These are phyloP conservation scores for Odiellus spinosus DNA, from an alignment of 2,888 invertebrate species.

Conservation along the genomic window DNA sequence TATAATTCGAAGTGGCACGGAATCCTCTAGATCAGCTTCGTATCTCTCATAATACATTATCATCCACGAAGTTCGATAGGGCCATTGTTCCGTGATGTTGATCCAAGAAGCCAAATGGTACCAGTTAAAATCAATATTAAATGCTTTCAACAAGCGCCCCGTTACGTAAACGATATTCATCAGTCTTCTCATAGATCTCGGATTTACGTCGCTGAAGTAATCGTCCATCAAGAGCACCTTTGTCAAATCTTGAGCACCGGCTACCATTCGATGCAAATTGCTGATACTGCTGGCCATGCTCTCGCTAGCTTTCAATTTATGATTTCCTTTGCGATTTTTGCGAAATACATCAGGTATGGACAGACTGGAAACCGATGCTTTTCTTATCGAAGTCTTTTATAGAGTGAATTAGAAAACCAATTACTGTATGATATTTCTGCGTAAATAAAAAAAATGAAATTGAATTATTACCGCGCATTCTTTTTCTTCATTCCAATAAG, in stretches of 20 bases:
- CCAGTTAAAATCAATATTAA: constrained; percentile 99
- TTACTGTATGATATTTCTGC: background rate
- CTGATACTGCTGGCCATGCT: constrained; percentile 82
- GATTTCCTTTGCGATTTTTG: constrained; percentile 23
- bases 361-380: constrained; percentile 19
- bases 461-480: constrained; percentile 9
- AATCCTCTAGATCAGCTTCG: constrained; percentile 73
- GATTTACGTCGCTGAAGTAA: constrained; percentile 98
- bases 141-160: constrained; percentile 86
- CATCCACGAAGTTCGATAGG: constrained; percentile 92
- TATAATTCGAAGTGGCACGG: constrained; percentile 65
- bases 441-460: background rate
- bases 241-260: constrained; percentile 55
- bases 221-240: constrained; percentile 87
- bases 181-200: constrained; percentile 81
- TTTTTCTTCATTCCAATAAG: constrained; percentile 17
- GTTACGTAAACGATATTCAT: constrained; percentile 96
- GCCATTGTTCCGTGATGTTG: constrained; percentile 98
- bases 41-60: constrained; percentile 81
- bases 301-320: constrained; percentile 41
- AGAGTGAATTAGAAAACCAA: background rate
- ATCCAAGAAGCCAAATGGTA: constrained; percentile 95
- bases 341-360: constrained; percentile 21
- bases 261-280: constrained; percentile 47
- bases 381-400: constrained; percentile 13